Base-by-base conservation (phyloP, 2,113 vertebrate species). In the Zosterops japonicus region DNA sequence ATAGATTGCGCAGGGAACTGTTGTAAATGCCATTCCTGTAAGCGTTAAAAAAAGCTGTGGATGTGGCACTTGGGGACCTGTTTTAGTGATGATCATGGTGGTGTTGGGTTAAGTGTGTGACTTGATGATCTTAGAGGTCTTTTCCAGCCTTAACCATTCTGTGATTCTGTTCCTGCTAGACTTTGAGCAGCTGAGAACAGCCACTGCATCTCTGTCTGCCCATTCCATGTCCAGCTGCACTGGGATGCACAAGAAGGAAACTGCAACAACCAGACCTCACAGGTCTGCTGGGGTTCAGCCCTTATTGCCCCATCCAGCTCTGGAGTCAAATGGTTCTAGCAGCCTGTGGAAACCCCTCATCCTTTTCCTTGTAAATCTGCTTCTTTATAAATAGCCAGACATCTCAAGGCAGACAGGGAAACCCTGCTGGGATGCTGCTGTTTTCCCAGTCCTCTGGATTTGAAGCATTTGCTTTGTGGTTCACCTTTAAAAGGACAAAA, bases 191-290 rank as follows among this genome's bases (percentile, higher is more conserved):
- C 33, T 53, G 36, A 4, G 42, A 69, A 31, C 22, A 80, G 44
- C 49, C 41, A 6, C 13, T 36, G 10, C 12, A 7, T 27, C 20
- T 46, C 76, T 64, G 31, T 6, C 31, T 70, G 46, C 11, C 22
- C 0, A 0, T 61, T 50, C 29, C 14, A 4, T 1, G 4, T 13
- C 56, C 57, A 22, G 1, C 22, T 56, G 31, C 53, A 4, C 57
- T 36, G 71, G 1, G 7, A 29, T 33, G 52, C 47, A 53, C n/a
- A 29, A 14, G 25, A 8, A n/a, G 42, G 56, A 59, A 20, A 18
- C 14, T 23, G 74, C 50, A 56, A 39, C 24, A 72, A 28, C 27
- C 31, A 71, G 57, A 71, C 24, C 44, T 65, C 5, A 2, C 10
- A 80, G 42, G 6, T 63, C 52, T 76, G 27, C n/a, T 46, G 77